Evolutionary conservation across 2,797 vertebrate genomes (phyloP), one percentile per base, ranked within the genome.

Genomic region (Otolemur crassicaudatus): DNA sequence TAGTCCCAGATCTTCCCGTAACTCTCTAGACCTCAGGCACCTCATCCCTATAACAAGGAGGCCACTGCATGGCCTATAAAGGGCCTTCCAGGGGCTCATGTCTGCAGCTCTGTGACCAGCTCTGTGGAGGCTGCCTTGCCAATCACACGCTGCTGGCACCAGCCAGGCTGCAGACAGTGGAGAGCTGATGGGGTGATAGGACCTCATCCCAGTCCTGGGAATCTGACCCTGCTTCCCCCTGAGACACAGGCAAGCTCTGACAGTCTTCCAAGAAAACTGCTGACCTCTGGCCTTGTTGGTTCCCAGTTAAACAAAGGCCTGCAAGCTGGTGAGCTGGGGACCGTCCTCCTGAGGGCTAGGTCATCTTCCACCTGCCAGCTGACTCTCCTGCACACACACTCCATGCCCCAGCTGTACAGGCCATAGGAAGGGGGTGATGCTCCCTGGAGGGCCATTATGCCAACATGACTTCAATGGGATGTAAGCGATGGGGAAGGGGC

Each of bases 361-460:
- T 80, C 83, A 58, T 87, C 91, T 87, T 95, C 96, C 96, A 97
- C 97, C 91, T 96, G 97, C 97, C 97, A 97, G 97, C 96, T 97
- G 96, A 87, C 97, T 95, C 82, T 25, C 0, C 3, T 9, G 13
- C 34, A 49, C 43, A 88, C 49, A 91, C 37, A 86, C 63, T 67
- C 75, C 87, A 72, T 0, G 19, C 43, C 88, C 92, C 97, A 97
- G 97, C 96, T 96, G 96, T 89, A 63, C 70, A 60, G 58, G 60
- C 88, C 56, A 63, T 0, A 7, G 82, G 79, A 61, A 34, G 46
- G n/a, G 89, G 76, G 27, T 25, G 0, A 53, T 2, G 65, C 53
- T 91, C 88, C 86, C 91, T 37, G 69, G 81, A 80, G 96, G 83
- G 80, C 60, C 56, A 8, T 82, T 89, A 63, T 3, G 67, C 88